These are phyloP conservation scores for Oeneis ivallda DNA, from an alignment of 2,888 invertebrate species.

Conservation along the genomic window DNA sequence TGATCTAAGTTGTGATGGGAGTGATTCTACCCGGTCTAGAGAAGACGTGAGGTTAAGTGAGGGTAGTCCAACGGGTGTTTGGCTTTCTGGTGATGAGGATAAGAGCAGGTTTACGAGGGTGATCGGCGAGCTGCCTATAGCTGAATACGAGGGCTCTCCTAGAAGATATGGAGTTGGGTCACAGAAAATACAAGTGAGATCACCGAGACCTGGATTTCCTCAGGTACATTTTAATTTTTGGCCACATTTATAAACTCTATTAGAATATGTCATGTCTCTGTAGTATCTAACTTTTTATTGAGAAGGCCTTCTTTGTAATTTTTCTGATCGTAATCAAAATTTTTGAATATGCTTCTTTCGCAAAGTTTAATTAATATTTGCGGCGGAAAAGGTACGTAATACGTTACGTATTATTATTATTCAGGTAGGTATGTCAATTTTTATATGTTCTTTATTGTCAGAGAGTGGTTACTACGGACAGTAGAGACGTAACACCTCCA, in stretches of 20 bases:
- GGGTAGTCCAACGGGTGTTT: constrained; percentile 64
- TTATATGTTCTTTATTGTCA: constrained; percentile 48
- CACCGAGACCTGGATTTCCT: constrained; percentile 93
- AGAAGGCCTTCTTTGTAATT: too few relatives aligned
- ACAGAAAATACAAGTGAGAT: constrained; percentile 86
- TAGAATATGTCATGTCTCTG: too few relatives aligned
- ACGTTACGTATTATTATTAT: too few relatives aligned
- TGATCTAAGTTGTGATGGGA: constrained; percentile 64
- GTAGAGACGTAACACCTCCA: constrained; percentile 72
- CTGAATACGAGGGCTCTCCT: constrained; percentile 95
- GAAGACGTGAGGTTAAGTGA: constrained; percentile 63
- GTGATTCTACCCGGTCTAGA: constrained; percentile 65
- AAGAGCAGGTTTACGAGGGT: constrained; percentile 82
- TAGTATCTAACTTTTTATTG: too few relatives aligned
- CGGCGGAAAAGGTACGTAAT: too few relatives aligned
- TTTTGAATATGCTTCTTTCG: too few relatives aligned
- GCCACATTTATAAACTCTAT: too few relatives aligned
- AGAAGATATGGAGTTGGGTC: constrained; percentile 90
- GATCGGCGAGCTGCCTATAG: constrained; percentile 93
- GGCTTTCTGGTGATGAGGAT: constrained; percentile 68
- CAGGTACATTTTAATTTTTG: constrained; percentile 70
- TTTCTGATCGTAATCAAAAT: too few relatives aligned
- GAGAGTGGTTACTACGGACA: constrained; percentile 75
- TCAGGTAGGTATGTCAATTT: not conserved
- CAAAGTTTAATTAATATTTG: too few relatives aligned